Evolutionary conservation across 2,888 invertebrate genomes (phyloP).

Genomic region (Girardia tigrina): DNA sequence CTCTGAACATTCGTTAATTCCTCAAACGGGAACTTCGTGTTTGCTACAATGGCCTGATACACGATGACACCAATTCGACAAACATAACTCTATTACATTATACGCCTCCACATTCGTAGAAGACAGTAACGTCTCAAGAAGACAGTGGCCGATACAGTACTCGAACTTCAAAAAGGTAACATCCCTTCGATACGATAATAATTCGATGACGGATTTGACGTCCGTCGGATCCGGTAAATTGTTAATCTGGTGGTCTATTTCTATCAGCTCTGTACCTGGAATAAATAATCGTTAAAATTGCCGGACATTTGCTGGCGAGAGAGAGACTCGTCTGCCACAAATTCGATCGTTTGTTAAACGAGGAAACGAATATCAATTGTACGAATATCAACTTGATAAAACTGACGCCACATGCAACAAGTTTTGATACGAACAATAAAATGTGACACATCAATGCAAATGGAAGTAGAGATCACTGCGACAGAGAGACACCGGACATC

Average conservation of each 20-base stretch:
- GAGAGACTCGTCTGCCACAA: too few relatives aligned
- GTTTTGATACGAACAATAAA: too few relatives aligned
- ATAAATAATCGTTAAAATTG: not conserved
- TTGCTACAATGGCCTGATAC: conserved; percentile 43
- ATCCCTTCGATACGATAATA: conserved; percentile 44
- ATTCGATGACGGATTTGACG: conserved; percentile 42
- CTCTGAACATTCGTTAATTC: conserved; percentile 44
- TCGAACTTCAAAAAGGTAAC: conserved; percentile 50
- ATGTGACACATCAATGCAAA: too few relatives aligned
- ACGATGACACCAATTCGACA: not conserved
- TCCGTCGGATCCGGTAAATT: conserved; percentile 41
- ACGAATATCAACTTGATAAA: not conserved
- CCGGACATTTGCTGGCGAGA: too few relatives aligned
- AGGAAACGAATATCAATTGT: not conserved
- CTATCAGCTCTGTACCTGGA: conserved; percentile 46
- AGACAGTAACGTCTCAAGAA: conserved; percentile 47
- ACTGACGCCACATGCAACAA: not conserved
- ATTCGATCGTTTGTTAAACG: too few relatives aligned
- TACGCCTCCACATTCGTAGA: conserved; percentile 46
- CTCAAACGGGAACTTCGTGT: conserved; percentile 45
- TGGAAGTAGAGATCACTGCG: too few relatives aligned
- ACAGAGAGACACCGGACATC: too few relatives aligned
- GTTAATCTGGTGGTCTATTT: conserved; percentile 48
- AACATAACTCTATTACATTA: conserved; percentile 39
- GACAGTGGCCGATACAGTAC: conserved; percentile 45